Conservation (phyloP, 2,113 vertebrate genomes). For the Ovis canadensis region DNA sequence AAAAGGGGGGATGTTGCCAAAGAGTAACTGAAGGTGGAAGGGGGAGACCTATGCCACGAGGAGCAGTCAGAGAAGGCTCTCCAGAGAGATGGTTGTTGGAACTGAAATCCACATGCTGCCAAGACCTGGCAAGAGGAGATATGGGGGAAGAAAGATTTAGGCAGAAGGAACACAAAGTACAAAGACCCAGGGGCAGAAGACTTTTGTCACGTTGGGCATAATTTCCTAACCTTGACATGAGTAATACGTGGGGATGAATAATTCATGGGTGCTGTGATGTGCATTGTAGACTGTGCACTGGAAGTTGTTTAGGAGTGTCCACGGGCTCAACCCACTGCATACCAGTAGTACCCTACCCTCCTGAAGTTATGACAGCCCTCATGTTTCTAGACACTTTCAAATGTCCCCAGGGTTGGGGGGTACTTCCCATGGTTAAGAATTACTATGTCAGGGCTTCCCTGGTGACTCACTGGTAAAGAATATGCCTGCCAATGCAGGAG, state of each 20-base stretch:
- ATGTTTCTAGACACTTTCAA: not conserved
- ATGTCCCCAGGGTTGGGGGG: not conserved
- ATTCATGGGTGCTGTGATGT: not conserved
- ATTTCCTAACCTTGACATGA: not conserved
- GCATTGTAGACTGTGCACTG: not conserved
- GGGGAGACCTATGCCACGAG: not conserved
- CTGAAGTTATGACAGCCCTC: not conserved
- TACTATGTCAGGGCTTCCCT: not conserved
- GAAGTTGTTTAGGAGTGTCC: not conserved
- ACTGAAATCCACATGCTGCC: not conserved
- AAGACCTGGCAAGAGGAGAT: not conserved
- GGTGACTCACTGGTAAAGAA: not conserved
- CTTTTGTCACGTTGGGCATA: not conserved
- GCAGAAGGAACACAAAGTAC: not conserved
- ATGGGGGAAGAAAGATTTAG: not conserved
- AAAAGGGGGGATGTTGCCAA: not conserved
- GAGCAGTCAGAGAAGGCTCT: not conserved
- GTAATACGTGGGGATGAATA: not conserved
- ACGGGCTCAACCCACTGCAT: not conserved
- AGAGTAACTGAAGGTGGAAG: not conserved
- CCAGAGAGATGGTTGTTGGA: not conserved
- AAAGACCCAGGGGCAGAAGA: not conserved
- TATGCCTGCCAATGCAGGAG: not conserved
- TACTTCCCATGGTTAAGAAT: not conserved
- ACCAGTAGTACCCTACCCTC: not conserved